phyloP scores from a whole-genome alignment of 2,888 invertebrate genomes.

The Sclerodermus sp. region DNA sequence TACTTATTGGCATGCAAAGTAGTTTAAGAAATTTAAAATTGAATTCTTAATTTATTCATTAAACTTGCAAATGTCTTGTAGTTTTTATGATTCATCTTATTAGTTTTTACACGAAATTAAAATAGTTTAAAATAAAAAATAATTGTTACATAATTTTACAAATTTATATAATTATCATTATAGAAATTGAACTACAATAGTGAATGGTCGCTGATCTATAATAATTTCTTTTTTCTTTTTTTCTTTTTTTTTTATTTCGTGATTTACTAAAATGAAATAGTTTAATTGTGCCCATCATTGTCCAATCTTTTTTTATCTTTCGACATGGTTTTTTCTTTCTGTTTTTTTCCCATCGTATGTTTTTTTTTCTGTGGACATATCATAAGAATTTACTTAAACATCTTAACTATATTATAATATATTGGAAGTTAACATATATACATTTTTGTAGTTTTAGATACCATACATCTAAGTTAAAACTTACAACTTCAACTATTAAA shows the following conservation, averaged over 20 bases:
- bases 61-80: too few relatives aligned
- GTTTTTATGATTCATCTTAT: too few relatives aligned
- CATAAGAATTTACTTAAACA: constrained; percentile 53
- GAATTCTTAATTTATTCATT: too few relatives aligned
- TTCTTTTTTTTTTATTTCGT: constrained; percentile 31
- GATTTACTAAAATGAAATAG: constrained; percentile 50
- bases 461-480: constrained; percentile 27
- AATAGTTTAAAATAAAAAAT: too few relatives aligned
- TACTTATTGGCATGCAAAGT: too few relatives aligned
- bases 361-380: constrained; percentile 58
- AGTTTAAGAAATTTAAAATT: too few relatives aligned
- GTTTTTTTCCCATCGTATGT: constrained; percentile 56
- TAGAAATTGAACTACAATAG: constrained; percentile 50
- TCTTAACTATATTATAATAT: constrained; percentile 25
- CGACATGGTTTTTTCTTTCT: constrained; percentile 50
- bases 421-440: constrained; percentile 31
- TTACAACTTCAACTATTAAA: constrained; percentile 22
- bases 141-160: too few relatives aligned
- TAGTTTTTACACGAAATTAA: too few relatives aligned
- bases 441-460: constrained; percentile 33
- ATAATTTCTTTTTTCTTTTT: too few relatives aligned
- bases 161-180: neutral
- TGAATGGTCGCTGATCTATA: constrained; percentile 42
- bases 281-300: constrained; percentile 56
- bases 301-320: constrained; percentile 57